A percentile compares a stretch with the other conserved stretches of the same genome.
These are phyloP conservation scores for Steinernema hermaphroditum DNA, from an alignment of 2,888 invertebrate species.

Conservation along the genomic window DNA sequence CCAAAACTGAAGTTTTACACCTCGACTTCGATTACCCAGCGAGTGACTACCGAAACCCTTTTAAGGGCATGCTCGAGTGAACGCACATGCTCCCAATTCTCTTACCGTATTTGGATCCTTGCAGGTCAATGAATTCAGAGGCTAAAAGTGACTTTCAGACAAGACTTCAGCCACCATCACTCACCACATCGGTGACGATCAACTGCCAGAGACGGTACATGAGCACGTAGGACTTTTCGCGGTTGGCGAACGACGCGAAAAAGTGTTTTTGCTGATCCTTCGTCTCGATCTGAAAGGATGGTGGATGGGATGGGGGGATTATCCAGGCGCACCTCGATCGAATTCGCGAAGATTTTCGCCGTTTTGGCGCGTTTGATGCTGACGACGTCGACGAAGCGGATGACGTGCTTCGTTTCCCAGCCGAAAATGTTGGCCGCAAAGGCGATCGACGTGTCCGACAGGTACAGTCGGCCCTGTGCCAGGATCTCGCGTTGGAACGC, in stretches of 20 bases:
- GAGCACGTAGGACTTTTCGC: slow-evolving; percentile 93
- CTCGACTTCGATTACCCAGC: too few relatives aligned
- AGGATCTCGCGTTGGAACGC: slow-evolving; percentile 93
- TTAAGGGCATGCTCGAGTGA: too few relatives aligned
- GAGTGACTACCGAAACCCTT: too few relatives aligned
- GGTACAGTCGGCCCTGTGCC: slow-evolving; percentile 90
- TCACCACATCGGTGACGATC: slow-evolving; percentile 72
- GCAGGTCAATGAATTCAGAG: not conserved
- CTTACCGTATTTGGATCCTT: not conserved
- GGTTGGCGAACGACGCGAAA: slow-evolving; percentile 88
- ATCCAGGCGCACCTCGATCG: slow-evolving; percentile 74
- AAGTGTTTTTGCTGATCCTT: slow-evolving; percentile 72
- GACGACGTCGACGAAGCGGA: slow-evolving; percentile 87
- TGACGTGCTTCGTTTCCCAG: slow-evolving; percentile 86
- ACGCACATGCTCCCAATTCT: too few relatives aligned
- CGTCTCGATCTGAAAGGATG: slow-evolving; percentile 42
- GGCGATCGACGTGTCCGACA: slow-evolving; percentile 90
- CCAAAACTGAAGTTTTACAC: too few relatives aligned
- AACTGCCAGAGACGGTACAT: slow-evolving; percentile 94
- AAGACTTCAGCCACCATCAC: not conserved
- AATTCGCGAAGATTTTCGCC: slow-evolving; percentile 87
- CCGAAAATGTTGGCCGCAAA: slow-evolving; percentile 97
- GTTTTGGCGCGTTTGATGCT: slow-evolving; percentile 93
- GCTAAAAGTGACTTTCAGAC: not conserved
- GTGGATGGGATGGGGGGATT: not conserved